Evolutionary conservation across 2,113 vertebrate genomes (phyloP).

Genomic region (Peromyscus polionotus): DNA sequence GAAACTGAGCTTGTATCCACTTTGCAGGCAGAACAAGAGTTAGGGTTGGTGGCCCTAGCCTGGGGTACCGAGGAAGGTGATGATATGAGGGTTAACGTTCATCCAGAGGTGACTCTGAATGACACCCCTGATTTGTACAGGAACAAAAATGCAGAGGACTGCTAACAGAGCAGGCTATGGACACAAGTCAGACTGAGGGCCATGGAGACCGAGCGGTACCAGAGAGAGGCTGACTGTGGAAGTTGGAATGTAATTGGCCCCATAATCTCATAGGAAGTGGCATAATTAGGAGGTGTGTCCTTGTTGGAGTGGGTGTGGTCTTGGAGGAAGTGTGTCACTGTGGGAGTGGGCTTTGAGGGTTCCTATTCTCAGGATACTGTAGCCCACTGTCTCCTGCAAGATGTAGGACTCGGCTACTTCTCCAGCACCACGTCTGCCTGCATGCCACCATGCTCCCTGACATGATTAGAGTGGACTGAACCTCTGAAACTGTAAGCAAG

Average conservation of each 20-base stretch:
- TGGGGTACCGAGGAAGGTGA: background rate
- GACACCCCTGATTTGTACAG: background rate
- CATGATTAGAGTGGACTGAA: background rate
- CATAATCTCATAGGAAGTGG: background rate
- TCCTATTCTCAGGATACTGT: background rate
- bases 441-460: background rate
- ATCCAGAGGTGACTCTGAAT: background rate
- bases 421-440: background rate
- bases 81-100: background rate
- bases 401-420: background rate
- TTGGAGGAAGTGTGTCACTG: background rate
- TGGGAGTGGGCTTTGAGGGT: background rate
- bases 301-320: background rate
- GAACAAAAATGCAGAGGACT: background rate
- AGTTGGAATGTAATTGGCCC: background rate
- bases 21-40: background rate
- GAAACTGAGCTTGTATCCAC: background rate
- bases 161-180: background rate
- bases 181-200: background rate
- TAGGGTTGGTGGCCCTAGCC: background rate
- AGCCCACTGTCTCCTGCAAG: background rate
- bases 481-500: background rate
- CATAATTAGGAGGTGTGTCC: too few species aligned
- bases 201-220: background rate
- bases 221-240: background rate